A percentile compares a stretch with the other conserved stretches of the same genome.
phyloP scores from a whole-genome alignment of 2,888 invertebrate species.

The Limnephilus lunatus region DNA sequence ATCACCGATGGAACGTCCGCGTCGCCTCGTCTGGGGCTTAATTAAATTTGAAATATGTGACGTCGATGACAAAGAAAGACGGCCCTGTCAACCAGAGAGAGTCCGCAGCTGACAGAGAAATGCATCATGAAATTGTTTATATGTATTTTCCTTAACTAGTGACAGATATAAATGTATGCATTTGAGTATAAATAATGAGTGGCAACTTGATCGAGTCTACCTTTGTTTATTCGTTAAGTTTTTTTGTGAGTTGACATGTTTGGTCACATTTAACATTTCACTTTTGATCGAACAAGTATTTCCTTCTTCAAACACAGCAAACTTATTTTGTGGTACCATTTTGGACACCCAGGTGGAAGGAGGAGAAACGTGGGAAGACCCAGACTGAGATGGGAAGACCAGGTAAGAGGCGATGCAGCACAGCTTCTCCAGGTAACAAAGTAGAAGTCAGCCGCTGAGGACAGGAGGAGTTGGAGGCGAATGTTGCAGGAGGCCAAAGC shows the following conservation, averaged over 20 bases:
- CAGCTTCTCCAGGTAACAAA: no score
- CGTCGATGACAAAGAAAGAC: slow-evolving; percentile 55
- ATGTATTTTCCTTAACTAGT: neutral
- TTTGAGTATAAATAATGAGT: neutral
- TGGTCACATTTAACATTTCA: neutral
- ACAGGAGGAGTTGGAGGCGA: no score
- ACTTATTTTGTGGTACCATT: no score
- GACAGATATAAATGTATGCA: neutral
- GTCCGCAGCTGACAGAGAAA: slow-evolving; percentile 12
- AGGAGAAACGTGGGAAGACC: no score
- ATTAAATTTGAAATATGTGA: slow-evolving; percentile 61
- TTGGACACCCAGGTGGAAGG: no score
- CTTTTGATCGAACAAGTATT: neutral
- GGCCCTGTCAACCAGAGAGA: slow-evolving; percentile 49
- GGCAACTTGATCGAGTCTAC: neutral
- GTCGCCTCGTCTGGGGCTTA: slow-evolving; percentile 48
- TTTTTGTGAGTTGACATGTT: neutral
- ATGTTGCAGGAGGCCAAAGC: no score
- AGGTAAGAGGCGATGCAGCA: no score
- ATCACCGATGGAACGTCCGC: slow-evolving; percentile 15
- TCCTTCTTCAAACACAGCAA: no score
- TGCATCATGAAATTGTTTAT: slow-evolving; percentile 37
- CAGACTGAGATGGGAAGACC: no score
- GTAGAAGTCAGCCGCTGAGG: no score
- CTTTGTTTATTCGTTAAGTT: no score